Evolutionary conservation across 2,888 invertebrate species (phyloP).

Genomic region (Dryobota labecula): DNA sequence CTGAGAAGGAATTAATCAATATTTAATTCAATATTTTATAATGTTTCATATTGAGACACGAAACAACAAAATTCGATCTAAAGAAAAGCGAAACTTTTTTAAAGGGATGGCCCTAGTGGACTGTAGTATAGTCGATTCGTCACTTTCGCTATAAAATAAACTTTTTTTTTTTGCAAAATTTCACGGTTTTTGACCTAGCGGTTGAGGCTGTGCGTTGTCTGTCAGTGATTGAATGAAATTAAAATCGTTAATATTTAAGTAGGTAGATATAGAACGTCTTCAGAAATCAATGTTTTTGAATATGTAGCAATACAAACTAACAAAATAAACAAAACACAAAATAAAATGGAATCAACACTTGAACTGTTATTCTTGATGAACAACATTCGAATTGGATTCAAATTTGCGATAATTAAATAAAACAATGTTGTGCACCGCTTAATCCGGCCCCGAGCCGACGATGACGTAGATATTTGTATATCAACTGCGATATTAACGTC

Average conservation of each 20-base stretch:
- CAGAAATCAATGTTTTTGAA: neutral
- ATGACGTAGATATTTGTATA: conserved; percentile 71
- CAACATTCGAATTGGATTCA: conserved; percentile 27
- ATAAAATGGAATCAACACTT: conserved; percentile 40
- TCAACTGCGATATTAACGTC: conserved; percentile 75
- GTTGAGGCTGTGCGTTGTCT: too few relatives aligned
- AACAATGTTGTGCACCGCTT: conserved; percentile 39
- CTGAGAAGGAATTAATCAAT: too few relatives aligned
- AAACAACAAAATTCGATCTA: too few relatives aligned
- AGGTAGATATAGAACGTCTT: neutral
- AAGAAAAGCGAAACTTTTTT: too few relatives aligned
- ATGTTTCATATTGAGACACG: too few relatives aligned
- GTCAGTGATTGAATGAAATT: neutral
- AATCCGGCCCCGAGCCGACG: conserved; percentile 65
- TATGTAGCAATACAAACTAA: neutral
- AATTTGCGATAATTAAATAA: conserved; percentile 47
- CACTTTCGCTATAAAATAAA: neutral
- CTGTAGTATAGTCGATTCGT: too few relatives aligned
- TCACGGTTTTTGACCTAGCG: too few relatives aligned
- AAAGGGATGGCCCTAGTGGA: too few relatives aligned
- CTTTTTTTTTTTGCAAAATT: neutral
- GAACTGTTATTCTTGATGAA: conserved; percentile 23
- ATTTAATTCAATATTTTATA: too few relatives aligned
- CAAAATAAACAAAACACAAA: conserved; percentile 8
- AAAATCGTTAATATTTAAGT: neutral